Conservation (phyloP, 2,888 invertebrate species). For the Tromatobia lineatoria region DNA sequence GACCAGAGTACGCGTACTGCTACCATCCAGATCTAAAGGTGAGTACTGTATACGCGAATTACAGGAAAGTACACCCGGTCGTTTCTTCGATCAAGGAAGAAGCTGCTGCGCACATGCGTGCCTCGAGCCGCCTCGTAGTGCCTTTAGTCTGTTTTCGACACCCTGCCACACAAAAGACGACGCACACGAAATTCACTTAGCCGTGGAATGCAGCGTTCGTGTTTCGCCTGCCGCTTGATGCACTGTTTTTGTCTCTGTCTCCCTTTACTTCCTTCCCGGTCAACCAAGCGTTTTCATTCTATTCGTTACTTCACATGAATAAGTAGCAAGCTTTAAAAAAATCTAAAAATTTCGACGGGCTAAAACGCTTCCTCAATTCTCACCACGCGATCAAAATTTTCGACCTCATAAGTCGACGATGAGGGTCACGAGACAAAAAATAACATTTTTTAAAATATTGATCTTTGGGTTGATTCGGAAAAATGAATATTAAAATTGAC, state of each 20-base stretch:
- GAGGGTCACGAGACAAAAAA: too few species aligned
- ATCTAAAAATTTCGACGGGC: too few species aligned
- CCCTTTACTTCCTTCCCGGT: conserved; percentile 21
- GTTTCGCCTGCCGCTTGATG: conserved; percentile 65
- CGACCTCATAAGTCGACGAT: too few species aligned
- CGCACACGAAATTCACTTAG: conserved; percentile 83
- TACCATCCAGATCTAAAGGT: conserved; percentile 39
- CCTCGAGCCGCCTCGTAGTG: conserved; percentile 69
- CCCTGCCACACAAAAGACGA: conserved; percentile 67
- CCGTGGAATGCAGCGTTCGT: conserved; percentile 81
- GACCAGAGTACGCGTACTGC: conserved; percentile 44
- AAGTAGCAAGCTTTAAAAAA: background rate
- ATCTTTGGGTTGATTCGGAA: too few species aligned
- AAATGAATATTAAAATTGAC: too few species aligned
- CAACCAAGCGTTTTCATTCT: conserved; percentile 5
- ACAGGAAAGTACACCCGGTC: conserved; percentile 61
- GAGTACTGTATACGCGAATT: conserved; percentile 32
- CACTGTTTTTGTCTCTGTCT: conserved; percentile 13
- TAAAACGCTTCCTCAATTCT: too few species aligned
- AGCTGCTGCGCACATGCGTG: conserved; percentile 82
- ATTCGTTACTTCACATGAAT: background rate
- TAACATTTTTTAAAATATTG: too few species aligned
- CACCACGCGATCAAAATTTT: too few species aligned
- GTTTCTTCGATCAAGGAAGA: conserved; percentile 68
- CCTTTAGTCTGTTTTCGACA: conserved; percentile 77